These are phyloP conservation scores for Drosophila sulfurigaster DNA, from an alignment of 1,140 invertebrate genomes.

Conservation along the genomic window DNA sequence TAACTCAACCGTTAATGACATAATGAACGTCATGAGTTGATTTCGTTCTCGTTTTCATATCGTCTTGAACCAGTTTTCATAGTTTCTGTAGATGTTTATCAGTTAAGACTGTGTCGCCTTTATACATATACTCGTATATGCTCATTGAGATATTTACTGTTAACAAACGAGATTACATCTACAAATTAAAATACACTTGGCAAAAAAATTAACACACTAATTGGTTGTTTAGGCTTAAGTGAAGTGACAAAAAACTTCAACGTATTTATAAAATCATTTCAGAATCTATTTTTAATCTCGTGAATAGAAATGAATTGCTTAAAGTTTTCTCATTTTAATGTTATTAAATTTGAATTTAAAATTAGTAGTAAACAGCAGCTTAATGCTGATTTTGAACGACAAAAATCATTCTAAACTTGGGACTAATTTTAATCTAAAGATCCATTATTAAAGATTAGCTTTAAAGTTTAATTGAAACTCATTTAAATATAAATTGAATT, in stretches of 20 bases:
- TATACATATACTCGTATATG: neutral
- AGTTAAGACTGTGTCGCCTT: neutral
- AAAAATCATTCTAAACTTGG: too few relatives aligned
- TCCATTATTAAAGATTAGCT: too few relatives aligned
- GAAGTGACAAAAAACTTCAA: neutral
- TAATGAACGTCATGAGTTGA: conserved; percentile 3
- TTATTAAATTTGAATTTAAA: neutral
- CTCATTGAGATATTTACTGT: neutral
- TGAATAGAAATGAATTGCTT: neutral
- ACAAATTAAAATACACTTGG: neutral
- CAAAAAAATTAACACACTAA: conserved; percentile 3
- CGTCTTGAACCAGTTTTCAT: conserved; percentile 6
- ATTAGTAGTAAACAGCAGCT: neutral
- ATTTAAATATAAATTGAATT: too few relatives aligned
- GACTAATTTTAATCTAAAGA: neutral
- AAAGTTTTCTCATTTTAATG: neutral
- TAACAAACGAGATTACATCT: conserved; percentile 11
- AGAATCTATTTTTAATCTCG: neutral
- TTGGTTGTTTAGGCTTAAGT: conserved; percentile 1
- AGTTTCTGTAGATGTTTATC: conserved; percentile 9
- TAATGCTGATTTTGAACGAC: too few relatives aligned
- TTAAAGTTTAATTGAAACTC: too few relatives aligned
- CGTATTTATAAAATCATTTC: neutral
- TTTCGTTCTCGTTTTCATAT: neutral
- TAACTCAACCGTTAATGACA: conserved; percentile 11